Evolutionary conservation across 1,140 invertebrate species (phyloP), one percentile per base, ranked within the genome.

Genomic region (Drosophila dunni): DNA sequence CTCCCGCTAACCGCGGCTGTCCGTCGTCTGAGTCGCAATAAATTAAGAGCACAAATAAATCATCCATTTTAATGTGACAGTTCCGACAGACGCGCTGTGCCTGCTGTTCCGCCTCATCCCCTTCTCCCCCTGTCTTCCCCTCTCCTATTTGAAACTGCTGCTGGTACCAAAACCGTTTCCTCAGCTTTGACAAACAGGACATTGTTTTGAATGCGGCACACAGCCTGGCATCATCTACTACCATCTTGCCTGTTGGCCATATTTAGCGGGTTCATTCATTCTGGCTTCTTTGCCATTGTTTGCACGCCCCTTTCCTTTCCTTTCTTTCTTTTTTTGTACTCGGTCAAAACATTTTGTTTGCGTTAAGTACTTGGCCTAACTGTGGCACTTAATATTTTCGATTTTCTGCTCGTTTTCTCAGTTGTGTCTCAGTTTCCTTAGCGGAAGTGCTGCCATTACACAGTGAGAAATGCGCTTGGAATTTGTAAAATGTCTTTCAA

Each of bases 41-140:
- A 89, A 89, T 89, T 89, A 89, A 76, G 75, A 77, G 58, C 80
- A 75, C 84, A 89, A 89, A 89, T 89, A 89, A 89, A 89, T 89
- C 84, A 89, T 89, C 84, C 84, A 89, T 89, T 89, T 89, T 89
- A 89, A 89, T 89, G 84, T 89, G 84, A 89, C 84, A 89, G 84
- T 89, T 89, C 84, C 84, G 84, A 89, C 84, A 88, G 83, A 79
- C 65, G 78, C 57, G 46, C 20, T 42, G 63, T 36, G 13, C 33
- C 57, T 20, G 3, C 51, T 51, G 20, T 9, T n/a, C 58, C 17
- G 10, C 40, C 34, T 15, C 9, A 8, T 2, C 15, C 53, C 24
- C n/a, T n/a, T 3, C 15, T 17, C 63, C 57, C 7, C 36, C 20
- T 0, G 48, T 33, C 46, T 4, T 1, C n/a, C 6, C 29, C 11